Conservation (phyloP, 2,797 vertebrate species). For the Gymnoscopelus braueri region DNA sequence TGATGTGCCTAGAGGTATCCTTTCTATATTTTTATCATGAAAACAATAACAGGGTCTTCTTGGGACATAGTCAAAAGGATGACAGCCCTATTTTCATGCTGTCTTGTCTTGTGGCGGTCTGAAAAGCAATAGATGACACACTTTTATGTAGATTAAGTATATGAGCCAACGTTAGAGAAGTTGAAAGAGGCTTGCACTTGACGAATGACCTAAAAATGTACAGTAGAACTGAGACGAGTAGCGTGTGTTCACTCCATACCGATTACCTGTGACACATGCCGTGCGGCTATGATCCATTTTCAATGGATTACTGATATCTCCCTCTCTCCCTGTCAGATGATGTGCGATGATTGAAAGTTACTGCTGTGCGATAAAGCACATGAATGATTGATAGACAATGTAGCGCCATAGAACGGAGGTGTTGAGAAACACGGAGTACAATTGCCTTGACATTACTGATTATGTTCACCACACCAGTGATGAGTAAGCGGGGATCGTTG, state of each 20-base stretch:
- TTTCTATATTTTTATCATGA: neutral
- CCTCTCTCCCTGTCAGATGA: constrained; percentile 58
- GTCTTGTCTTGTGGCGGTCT: constrained; percentile 23
- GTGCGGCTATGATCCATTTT: constrained; percentile 48
- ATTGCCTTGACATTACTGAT: constrained; percentile 33
- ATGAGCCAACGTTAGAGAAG: constrained; percentile 37
- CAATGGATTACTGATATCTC: constrained; percentile 60
- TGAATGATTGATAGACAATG: constrained; percentile 50
- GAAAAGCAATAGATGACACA: constrained; percentile 38
- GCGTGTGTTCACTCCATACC: constrained; percentile 13
- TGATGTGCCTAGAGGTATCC: neutral
- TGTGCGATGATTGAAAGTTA: constrained; percentile 62
- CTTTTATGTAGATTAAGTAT: constrained; percentile 35
- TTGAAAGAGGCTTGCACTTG: constrained; percentile 56
- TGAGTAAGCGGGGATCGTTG: neutral
- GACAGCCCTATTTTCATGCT: neutral
- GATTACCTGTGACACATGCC: constrained; percentile 30
- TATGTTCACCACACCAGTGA: neutral
- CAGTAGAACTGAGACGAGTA: constrained; percentile 27
- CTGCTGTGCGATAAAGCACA: constrained; percentile 34
- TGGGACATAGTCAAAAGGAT: neutral
- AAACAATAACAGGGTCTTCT: neutral
- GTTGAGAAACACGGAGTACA: constrained; percentile 9
- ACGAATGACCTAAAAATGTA: constrained; percentile 67
- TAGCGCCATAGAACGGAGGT: constrained; percentile 19